These are phyloP conservation scores for Crenichthys baileyi DNA, from an alignment of 2,797 vertebrate species.

Conservation along the genomic window DNA sequence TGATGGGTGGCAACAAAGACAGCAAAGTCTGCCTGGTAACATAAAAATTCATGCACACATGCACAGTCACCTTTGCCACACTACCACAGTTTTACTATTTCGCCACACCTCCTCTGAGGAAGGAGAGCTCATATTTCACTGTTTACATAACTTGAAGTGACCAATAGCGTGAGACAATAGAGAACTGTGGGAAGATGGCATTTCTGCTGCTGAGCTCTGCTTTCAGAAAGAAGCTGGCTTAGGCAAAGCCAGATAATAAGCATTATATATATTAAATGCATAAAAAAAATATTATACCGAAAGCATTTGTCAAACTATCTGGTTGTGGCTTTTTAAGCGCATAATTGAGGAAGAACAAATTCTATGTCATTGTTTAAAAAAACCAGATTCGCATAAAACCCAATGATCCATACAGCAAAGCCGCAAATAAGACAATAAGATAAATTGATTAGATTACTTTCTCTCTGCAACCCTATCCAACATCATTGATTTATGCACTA, in stretches of 20 bases:
- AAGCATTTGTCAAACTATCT: background rate
- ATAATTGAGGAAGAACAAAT: background rate
- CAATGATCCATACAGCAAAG: background rate
- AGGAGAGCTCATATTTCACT: slow-evolving; percentile 48
- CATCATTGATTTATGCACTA: background rate
- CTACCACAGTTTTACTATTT: slow-evolving; percentile 57
- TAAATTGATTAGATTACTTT: background rate
- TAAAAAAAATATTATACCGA: background rate
- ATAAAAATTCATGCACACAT: slow-evolving; percentile 7
- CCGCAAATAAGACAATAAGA: background rate
- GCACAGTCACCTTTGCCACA: slow-evolving; percentile 69
- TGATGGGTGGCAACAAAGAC: slow-evolving; percentile 20
- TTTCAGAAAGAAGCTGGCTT: slow-evolving; percentile 5
- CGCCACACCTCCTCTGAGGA: slow-evolving; percentile 39
- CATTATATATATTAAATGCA: no score
- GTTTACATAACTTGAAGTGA: slow-evolving; percentile 64
- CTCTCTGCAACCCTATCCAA: background rate
- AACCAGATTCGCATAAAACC: background rate
- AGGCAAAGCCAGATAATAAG: background rate
- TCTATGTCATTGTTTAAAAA: background rate
- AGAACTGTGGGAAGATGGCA: background rate
- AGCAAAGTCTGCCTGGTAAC: slow-evolving; percentile 31
- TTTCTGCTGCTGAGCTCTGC: background rate
- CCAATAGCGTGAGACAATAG: slow-evolving; percentile 30
- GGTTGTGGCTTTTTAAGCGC: no score